Evolutionary conservation across 2,113 vertebrate species (phyloP), one percentile per base, ranked within the genome.

Genomic region (Alces alces): DNA sequence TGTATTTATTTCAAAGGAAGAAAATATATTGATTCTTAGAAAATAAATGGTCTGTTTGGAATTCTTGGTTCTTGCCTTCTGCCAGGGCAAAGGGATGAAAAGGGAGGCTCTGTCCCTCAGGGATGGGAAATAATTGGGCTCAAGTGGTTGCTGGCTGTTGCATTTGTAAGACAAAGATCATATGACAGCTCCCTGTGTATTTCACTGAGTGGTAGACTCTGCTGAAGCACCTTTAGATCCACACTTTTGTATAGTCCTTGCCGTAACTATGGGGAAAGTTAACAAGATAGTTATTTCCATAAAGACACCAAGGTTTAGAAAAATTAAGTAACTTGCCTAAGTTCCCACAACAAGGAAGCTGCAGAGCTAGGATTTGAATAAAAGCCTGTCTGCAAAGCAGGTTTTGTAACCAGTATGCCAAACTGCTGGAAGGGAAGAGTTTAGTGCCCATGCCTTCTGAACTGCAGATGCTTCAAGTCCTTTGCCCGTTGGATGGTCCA

Each of bases 1-100:
- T 99, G 98, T 99, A 99, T 99, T 99, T 99, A 99, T 99, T 99
- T 99, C 98, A 98, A 98, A 99, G 98, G 98, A 98, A 99, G 97
- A 98, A 98, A 98, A 98, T 98, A 98, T 98, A 99, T 99, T 98
- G 98, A 98, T 99, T 99, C 98, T 99, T 99, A 99, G 99, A 99
- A 98, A 99, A 99, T 98, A 98, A 98, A 98, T 88, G 84, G 95
- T 96, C 97, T 96, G 88, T 98, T 97, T 98, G 97, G 95, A 98
- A 89, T 98, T 96, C 21, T 97, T 98, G 95, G 86, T 89, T 89
- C 58, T 87, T 95, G 54, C 76, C 92, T 96, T 96, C 84, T 83
- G 47, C 96, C 55, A 91, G 60, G 6, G 60, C 43, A 96, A 39
- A 96, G 55, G 28, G 78, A 94, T 43, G 47, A n/a, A 95, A 33